A percentile compares a stretch with the other conserved stretches of the same genome.
Evolutionary conservation across 1,140 invertebrate genomes (phyloP).

Genomic region (Euborellia annulipes): DNA sequence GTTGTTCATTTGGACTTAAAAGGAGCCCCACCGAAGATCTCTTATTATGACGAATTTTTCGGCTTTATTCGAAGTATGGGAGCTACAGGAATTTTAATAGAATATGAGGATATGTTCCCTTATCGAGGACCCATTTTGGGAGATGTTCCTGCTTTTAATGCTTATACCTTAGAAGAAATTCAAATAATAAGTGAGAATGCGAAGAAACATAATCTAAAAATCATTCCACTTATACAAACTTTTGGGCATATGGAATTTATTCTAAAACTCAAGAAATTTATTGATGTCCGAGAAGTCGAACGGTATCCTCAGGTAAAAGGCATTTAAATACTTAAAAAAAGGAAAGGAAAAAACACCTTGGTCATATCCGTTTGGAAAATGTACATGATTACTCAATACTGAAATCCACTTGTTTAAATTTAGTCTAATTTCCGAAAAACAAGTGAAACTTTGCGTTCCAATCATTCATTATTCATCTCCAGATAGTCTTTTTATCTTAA

Average conservation of each 20-base stretch:
- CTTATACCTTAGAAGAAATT: slow-evolving; percentile 37
- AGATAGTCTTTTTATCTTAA: too few species aligned
- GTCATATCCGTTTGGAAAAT: too few species aligned
- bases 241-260: slow-evolving; percentile 42
- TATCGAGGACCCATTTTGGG: slow-evolving; percentile 30
- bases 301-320: slow-evolving; percentile 31
- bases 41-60: slow-evolving; percentile 56
- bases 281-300: slow-evolving; percentile 34
- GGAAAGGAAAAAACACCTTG: too few species aligned
- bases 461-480: too few species aligned
- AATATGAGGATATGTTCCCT: slow-evolving; percentile 55
- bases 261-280: slow-evolving; percentile 33
- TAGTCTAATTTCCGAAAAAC: too few species aligned
- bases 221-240: slow-evolving; percentile 40
- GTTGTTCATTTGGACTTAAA: slow-evolving; percentile 81
- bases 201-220: slow-evolving; percentile 20
- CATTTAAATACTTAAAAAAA: not conserved
- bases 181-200: slow-evolving; percentile 30
- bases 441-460: too few species aligned
- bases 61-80: slow-evolving; percentile 52
- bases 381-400: too few species aligned
- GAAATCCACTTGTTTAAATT: too few species aligned
- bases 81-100: slow-evolving; percentile 38
- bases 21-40: slow-evolving; percentile 64
- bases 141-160: slow-evolving; percentile 28